Conservation (phyloP, 2,888 invertebrate genomes). For the Eilema griseolum region DNA sequence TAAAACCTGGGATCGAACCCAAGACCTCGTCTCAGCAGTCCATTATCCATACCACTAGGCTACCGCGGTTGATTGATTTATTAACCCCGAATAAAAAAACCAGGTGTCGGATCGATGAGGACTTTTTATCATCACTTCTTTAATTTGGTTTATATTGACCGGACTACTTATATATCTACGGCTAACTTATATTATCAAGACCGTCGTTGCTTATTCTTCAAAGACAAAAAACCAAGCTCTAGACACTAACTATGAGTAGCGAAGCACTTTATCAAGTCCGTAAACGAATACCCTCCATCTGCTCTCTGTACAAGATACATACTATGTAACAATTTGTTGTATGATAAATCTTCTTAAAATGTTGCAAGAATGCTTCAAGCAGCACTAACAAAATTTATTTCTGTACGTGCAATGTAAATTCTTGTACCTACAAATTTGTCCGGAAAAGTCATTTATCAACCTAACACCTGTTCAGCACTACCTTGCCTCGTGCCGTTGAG, state of each 20-base stretch:
- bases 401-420: background rate
- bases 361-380: background rate
- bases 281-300: background rate
- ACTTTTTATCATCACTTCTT: too few relatives aligned
- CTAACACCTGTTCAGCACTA: background rate
- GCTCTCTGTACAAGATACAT: background rate
- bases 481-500: background rate
- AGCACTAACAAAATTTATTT: background rate
- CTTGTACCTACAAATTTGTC: background rate
- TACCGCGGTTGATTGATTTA: too few relatives aligned
- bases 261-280: background rate
- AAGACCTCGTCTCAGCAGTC: too few relatives aligned
- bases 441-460: background rate
- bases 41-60: too few relatives aligned
- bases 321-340: background rate
- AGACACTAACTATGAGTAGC: background rate
- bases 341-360: background rate
- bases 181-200: background rate
- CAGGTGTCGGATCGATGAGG: too few relatives aligned
- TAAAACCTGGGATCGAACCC: too few relatives aligned
- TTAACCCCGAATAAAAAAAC: too few relatives aligned
- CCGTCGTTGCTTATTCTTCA: background rate
- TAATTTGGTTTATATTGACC: too few relatives aligned
- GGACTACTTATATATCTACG: too few relatives aligned
- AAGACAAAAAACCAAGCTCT: background rate